Conservation (phyloP, 2,113 vertebrate species). For the Cryptotis parvus region DNA sequence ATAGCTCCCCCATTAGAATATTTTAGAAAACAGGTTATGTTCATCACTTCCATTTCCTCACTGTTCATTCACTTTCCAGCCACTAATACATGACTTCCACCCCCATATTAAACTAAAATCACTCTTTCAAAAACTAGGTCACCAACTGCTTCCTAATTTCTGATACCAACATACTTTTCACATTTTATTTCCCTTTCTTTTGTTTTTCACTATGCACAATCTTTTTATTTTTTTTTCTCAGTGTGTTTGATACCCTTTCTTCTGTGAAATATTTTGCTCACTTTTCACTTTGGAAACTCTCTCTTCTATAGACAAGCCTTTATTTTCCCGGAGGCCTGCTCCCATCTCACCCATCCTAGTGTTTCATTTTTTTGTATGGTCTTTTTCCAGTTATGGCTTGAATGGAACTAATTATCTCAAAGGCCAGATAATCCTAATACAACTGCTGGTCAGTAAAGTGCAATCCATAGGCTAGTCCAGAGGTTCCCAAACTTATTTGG, state of each 20-base stretch:
- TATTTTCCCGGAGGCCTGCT: neutral
- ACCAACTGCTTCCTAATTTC: slow-evolving; percentile 74
- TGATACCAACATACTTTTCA: neutral
- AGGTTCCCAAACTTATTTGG: too few relatives aligned
- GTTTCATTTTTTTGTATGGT: neutral
- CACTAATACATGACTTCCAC: slow-evolving; percentile 65
- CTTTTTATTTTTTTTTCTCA: too few relatives aligned
- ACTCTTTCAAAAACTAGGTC: slow-evolving; percentile 71
- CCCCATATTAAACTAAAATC: slow-evolving; percentile 64
- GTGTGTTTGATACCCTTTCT: too few relatives aligned
- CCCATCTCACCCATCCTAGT: fast-evolving
- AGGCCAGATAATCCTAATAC: neutral
- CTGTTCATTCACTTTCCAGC: slow-evolving; percentile 68
- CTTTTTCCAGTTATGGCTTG: neutral
- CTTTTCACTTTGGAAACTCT: slow-evolving; percentile 16
- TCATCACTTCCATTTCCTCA: slow-evolving; percentile 22
- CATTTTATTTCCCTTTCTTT: slow-evolving; percentile 15
- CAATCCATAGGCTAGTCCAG: too few relatives aligned
- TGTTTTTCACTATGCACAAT: too few relatives aligned
- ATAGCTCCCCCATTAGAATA: neutral
- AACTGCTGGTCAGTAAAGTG: neutral
- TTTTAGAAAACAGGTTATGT: slow-evolving; percentile 51
- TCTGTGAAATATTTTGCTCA: neutral
- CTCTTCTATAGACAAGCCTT: neutral
- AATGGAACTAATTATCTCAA: neutral